Evolutionary conservation across 2,797 vertebrate species (phyloP), one percentile per base, ranked within the genome.

Genomic region (Notolabrus celidotus): DNA sequence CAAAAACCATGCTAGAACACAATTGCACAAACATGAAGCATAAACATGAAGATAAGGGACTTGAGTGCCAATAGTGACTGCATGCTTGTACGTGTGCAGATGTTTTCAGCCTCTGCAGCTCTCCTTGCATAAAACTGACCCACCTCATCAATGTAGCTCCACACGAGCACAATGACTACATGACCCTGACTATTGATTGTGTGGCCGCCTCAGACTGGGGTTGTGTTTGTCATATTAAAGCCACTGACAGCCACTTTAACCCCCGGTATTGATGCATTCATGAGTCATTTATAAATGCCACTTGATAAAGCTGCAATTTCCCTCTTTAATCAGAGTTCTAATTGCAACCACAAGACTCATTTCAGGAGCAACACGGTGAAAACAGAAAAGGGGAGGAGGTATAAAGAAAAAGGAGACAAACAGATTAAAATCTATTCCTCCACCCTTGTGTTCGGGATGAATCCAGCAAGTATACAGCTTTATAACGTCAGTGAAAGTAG

Each of bases 311-410:
- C 58, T n/a, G 63, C 77, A 81, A 80, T 92, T 88, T 86, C 67
- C 81, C 52, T 38, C 61, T 74, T 77, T 90, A 92, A 91, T 92
- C 80, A 89, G 62, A 80, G 20, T 27, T 52, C 73, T 86, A 86
- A 91, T 88, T 90, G 78, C 43, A 64, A 80, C 65, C 75, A 67
- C 51, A 22, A 66, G 54, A 70, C 27, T 33, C 19, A 27, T 52
- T 68, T 74, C 46, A 50, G 25, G 12, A 62, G 54, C 29, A 52
- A 66, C 56, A 12, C 5, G 38, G 9, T 51, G 33, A 25, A 50
- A 57, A 38, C 3, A 52, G 25, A 39, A 27, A 20, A 27, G 43
- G 29, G 29, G 57, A 53, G 25, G 16, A 27, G 17, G 16, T 12
- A 5, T 0, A 8, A 29, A 46, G 23, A 27, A 43, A 29, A n/a